These are phyloP conservation scores for Littorina saxatilis DNA, from an alignment of 1,140 invertebrate species.

Conservation along the genomic window DNA sequence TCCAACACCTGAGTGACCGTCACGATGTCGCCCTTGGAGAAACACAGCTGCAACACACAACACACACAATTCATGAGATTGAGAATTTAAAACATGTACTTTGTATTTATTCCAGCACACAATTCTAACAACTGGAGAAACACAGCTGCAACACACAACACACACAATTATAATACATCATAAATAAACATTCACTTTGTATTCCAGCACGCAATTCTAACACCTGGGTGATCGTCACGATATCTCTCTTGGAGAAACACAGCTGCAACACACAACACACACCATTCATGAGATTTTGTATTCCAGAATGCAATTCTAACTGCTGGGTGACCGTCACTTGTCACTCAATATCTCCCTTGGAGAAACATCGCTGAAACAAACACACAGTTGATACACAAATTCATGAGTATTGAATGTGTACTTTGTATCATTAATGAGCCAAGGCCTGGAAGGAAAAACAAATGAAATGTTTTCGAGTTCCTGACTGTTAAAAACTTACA, in stretches of 20 bases:
- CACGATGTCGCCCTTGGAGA: constrained; percentile 97
- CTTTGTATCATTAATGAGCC: neutral
- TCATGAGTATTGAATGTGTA: neutral
- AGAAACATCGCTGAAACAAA: constrained; percentile 90
- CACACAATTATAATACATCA: neutral
- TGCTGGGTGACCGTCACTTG: constrained; percentile 91
- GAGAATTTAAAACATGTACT: neutral
- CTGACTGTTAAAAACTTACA: no score
- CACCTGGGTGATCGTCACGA: constrained; percentile 94
- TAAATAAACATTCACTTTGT: neutral
- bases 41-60: constrained; percentile 86
- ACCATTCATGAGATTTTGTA: neutral
- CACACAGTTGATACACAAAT: neutral
- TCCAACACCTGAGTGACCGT: constrained; percentile 94
- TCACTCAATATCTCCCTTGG: constrained; percentile 89
- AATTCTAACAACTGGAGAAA: constrained; percentile 82
- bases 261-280: constrained; percentile 81
- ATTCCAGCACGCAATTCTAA: constrained; percentile 80
- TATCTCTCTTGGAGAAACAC: constrained; percentile 96
- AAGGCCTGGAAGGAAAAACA: neutral
- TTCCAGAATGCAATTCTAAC: neutral
- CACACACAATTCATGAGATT: neutral
- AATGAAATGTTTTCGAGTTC: no score
- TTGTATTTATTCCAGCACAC: neutral
- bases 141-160: constrained; percentile 84